Evolutionary conservation across 2,113 vertebrate genomes (phyloP).

Genomic region (Suricata suricatta): DNA sequence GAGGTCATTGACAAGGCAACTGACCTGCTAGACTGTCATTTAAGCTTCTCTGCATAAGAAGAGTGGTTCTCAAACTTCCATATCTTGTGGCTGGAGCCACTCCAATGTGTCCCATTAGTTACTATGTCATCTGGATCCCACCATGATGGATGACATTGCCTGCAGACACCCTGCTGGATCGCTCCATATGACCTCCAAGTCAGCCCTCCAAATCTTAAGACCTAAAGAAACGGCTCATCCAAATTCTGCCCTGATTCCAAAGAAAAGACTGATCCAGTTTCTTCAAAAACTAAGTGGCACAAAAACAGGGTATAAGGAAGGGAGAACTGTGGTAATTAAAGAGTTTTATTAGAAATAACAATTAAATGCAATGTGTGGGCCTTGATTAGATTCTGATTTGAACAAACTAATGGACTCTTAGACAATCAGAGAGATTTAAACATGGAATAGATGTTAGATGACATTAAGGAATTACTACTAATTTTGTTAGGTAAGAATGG

Average conservation of each 20-base stretch:
- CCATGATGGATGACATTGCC: background rate
- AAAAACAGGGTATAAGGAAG: background rate
- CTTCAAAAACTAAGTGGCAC: background rate
- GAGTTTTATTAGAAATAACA: slow-evolving; percentile 30
- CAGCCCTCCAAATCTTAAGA: background rate
- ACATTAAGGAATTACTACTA: slow-evolving; percentile 29
- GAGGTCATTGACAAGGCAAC: background rate
- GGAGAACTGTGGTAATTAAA: slow-evolving; percentile 31
- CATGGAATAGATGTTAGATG: slow-evolving; percentile 13
- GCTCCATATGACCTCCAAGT: background rate
- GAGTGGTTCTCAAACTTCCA: background rate
- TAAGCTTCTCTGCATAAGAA: background rate
- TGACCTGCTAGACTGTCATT: background rate
- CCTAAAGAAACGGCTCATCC: background rate
- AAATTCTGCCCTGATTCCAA: background rate
- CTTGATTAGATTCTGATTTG: slow-evolving; percentile 59
- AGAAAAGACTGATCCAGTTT: slow-evolving; percentile 4
- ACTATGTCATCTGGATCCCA: background rate
- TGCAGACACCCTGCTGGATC: background rate
- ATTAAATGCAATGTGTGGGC: background rate
- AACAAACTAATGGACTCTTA: slow-evolving; percentile 33
- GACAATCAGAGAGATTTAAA: slow-evolving; percentile 49
- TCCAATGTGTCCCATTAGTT: background rate
- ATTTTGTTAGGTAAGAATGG: slow-evolving; percentile 34
- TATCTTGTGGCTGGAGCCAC: background rate